Evolutionary conservation across 2,888 invertebrate species (phyloP), one percentile per base, ranked within the genome.

Genomic region (Pristionchus arcanus): DNA sequence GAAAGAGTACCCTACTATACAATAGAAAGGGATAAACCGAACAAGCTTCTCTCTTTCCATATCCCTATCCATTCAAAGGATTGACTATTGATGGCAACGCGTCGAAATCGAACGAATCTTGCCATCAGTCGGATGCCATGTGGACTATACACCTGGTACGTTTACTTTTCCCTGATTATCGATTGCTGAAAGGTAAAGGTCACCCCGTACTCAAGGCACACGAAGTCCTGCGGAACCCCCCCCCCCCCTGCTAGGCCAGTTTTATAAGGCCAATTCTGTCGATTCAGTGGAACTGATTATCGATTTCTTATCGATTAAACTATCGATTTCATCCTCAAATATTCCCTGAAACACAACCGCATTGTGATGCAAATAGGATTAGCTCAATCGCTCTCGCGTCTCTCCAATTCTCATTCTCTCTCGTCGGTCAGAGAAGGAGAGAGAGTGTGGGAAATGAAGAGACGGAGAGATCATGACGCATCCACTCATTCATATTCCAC

Each of bases 351-450:
- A 42, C 28, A 42, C 11, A 34, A 37, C n/a, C 42, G 42, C n/a
- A 49, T 81, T 81, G 49, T 81, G 19, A 49, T 81, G 81, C 81
- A 81, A 81, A 81, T 81, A 81, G 81, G 81, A 81, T 81, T 81
- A 81, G 49, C 28, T 15, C n/a, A 25, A 25, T 25, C 25, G 11
- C 81, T 28, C 68, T 16, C 77, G 42, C 11, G 16, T 77, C 77
- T 31, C 31, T 42, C 25, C 21, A 2, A 25, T 77, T 77, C 21
- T 0, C 81, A 34, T 21, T n/a, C n/a, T 53, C 53, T 77, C 77
- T 42, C 31, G 42, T 19, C 19, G 77, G 63, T 63, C 11, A 63
- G 63, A 63, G 25, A 25, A n/a, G n/a, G n/a, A 25, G 63, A 63
- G 63, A n/a, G 63, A 63, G 63, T n/a, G 25, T 25, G 11, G 25